These are phyloP conservation scores for Kradibia gibbosae DNA, from an alignment of 1,140 invertebrate genomes.

Conservation along the genomic window DNA sequence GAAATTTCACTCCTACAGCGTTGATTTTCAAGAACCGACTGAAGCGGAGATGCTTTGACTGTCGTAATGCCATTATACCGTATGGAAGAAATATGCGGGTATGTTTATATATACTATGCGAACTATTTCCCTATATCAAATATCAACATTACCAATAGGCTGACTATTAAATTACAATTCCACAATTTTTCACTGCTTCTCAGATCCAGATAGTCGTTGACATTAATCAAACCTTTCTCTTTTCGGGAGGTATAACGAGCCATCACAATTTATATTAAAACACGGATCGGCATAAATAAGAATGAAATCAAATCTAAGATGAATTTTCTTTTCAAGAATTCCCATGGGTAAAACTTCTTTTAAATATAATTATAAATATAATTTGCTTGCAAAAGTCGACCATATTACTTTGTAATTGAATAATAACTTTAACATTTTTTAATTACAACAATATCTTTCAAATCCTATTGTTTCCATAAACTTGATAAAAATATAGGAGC, in stretches of 20 bases:
- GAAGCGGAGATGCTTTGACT: not conserved
- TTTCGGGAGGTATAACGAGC: not conserved
- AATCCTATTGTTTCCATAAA: too few species aligned
- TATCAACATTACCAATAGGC: not conserved
- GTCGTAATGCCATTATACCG: not conserved
- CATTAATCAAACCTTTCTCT: not conserved
- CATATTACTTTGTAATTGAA: too few species aligned
- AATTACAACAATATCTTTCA: too few species aligned
- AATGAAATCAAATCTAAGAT: too few species aligned
- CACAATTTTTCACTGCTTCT: not conserved
- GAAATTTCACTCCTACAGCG: not conserved
- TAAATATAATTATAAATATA: too few species aligned
- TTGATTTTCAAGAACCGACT: not conserved
- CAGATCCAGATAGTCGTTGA: not conserved
- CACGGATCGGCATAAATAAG: too few species aligned
- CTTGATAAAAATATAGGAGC: too few species aligned
- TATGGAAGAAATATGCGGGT: not conserved
- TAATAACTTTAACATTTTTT: too few species aligned
- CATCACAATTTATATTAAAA: too few species aligned
- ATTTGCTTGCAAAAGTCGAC: too few species aligned
- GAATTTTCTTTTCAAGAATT: too few species aligned
- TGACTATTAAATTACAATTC: not conserved
- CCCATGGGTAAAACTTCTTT: too few species aligned
- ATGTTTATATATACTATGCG: not conserved
- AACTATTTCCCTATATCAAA: not conserved